A percentile compares a stretch with the other conserved stretches of the same genome.
These are phyloP conservation scores for Hycleus phaleratus DNA, from an alignment of 1,140 invertebrate genomes.

Conservation along the genomic window DNA sequence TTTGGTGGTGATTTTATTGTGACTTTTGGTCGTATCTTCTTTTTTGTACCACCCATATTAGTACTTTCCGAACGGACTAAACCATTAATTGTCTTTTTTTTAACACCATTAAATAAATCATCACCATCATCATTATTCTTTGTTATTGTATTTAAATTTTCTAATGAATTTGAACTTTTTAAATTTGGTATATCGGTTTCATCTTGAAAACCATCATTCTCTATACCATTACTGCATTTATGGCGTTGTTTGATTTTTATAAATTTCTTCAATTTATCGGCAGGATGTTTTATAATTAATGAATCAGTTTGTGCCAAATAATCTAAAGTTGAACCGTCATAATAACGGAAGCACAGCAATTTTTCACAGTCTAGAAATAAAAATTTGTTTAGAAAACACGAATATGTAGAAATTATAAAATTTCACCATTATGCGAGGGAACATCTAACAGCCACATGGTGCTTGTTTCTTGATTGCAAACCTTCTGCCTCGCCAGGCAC, in stretches of 20 bases:
- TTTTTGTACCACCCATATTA: conserved; percentile 35
- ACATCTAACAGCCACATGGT: conserved; percentile 35
- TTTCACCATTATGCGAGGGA: conserved; percentile 27
- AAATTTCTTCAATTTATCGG: conserved; percentile 34
- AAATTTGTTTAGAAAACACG: neutral
- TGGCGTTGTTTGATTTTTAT: conserved; percentile 31
- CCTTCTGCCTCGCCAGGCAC: conserved; percentile 26
- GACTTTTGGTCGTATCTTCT: conserved; percentile 34
- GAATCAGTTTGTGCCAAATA: conserved; percentile 45
- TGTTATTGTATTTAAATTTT: conserved; percentile 28
- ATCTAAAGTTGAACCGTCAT: conserved; percentile 41
- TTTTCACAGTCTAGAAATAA: conserved; percentile 39
- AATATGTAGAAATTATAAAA: neutral
- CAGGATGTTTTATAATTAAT: conserved; percentile 36
- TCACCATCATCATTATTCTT: conserved; percentile 14
- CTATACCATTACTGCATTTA: conserved; percentile 33
- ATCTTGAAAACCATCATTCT: conserved; percentile 37
- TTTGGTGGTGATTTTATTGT: conserved; percentile 44
- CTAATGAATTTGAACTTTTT: conserved; percentile 33
- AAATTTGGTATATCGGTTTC: conserved; percentile 24
- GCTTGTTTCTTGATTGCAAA: conserved; percentile 22
- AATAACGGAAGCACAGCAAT: conserved; percentile 46
- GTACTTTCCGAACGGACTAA: conserved; percentile 29
- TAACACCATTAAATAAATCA: conserved; percentile 28
- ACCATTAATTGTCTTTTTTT: conserved; percentile 32